Percentiles rank a stretch among this genome's conserved stretches.
phyloP scores from a whole-genome alignment of 2,888 invertebrate genomes.

The Brachyptera risi region DNA sequence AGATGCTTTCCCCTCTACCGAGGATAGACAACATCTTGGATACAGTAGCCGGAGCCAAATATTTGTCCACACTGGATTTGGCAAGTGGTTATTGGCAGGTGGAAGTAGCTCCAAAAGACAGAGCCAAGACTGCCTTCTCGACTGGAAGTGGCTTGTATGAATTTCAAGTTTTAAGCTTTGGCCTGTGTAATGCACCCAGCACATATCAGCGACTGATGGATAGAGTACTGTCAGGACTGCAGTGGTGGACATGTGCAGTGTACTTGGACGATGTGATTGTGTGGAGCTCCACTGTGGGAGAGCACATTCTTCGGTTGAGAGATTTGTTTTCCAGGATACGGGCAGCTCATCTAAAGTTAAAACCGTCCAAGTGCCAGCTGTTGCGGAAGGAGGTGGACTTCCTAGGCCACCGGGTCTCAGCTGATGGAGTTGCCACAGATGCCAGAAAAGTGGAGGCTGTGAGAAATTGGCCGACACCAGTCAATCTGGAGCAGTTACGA shows the following conservation, averaged over 20 bases:
- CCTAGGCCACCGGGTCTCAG: neutral
- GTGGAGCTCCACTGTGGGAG: neutral
- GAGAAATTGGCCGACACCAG: neutral
- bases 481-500: neutral
- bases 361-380: neutral
- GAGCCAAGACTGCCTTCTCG: neutral
- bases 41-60: neutral
- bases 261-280: conserved; percentile 6
- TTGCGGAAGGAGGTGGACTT: neutral
- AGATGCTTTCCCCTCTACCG: conserved; percentile 3
- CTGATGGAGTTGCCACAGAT: neutral
- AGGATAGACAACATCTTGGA: neutral
- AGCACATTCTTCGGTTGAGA: neutral
- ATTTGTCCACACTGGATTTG: conserved; percentile 2
- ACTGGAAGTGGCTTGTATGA: neutral
- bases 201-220: neutral
- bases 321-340: neutral
- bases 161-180: neutral
- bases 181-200: neutral
- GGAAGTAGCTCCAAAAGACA: neutral
- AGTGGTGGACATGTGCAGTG: neutral
- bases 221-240: neutral
- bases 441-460: neutral
- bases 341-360: neutral
- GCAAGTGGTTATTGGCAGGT: neutral